These are phyloP conservation scores for Congeria kusceri DNA, from an alignment of 2,888 invertebrate species.

Conservation along the genomic window DNA sequence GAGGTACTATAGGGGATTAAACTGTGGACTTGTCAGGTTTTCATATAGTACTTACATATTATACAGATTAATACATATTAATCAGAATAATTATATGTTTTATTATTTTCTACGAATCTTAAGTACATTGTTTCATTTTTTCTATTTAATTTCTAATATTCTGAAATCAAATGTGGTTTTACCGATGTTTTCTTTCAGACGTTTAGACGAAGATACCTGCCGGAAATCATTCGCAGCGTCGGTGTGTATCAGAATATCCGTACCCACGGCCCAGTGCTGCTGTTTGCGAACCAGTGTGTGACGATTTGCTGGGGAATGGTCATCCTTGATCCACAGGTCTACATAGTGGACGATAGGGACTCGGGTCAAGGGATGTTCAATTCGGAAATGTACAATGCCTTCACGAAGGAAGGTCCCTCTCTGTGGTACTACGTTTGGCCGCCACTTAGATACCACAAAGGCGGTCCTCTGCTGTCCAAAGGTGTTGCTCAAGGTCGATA, in stretches of 20 bases:
- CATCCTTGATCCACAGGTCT: slow-evolving; percentile 33
- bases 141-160: too few relatives aligned
- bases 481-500: slow-evolving; percentile 43
- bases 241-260: slow-evolving; percentile 49
- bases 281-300: slow-evolving; percentile 39
- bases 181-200: slow-evolving; percentile 23
- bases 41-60: too few relatives aligned
- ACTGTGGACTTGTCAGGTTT: too few relatives aligned
- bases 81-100: too few relatives aligned
- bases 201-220: slow-evolving; percentile 40
- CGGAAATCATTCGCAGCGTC: slow-evolving; percentile 48
- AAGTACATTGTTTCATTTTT: not conserved
- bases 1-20: slow-evolving; percentile 19
- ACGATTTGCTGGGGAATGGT: slow-evolving; percentile 47
- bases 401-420: slow-evolving; percentile 33
- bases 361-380: slow-evolving; percentile 25
- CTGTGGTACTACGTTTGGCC: slow-evolving; percentile 53
- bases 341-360: slow-evolving; percentile 36
- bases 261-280: slow-evolving; percentile 32
- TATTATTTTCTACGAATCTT: not conserved
- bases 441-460: slow-evolving; percentile 24
- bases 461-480: slow-evolving; percentile 38
- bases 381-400: slow-evolving; percentile 21
- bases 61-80: too few relatives aligned
- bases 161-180: not conserved